These are phyloP conservation scores for Orthochromis indermauri DNA, from an alignment of 2,113 vertebrate genomes.

Conservation along the genomic window DNA sequence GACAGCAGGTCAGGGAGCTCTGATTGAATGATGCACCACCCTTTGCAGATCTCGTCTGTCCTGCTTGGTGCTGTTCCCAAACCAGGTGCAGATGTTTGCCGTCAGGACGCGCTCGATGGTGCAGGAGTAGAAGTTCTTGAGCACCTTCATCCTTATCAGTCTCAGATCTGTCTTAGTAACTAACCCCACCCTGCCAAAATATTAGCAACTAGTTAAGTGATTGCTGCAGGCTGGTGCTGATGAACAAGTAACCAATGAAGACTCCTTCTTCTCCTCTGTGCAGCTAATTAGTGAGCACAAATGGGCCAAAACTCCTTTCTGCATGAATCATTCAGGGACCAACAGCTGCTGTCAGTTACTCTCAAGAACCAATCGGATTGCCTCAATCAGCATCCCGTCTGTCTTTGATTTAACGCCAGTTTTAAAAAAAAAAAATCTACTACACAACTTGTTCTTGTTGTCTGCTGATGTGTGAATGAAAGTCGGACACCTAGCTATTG, in stretches of 20 bases:
- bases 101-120: too few species aligned
- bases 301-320: not conserved
- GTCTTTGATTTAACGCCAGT: slow-evolving; percentile 26
- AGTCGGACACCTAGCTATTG: slow-evolving; percentile 17
- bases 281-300: slow-evolving; percentile 29
- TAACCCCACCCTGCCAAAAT: slow-evolving; percentile 12
- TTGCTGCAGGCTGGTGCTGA: slow-evolving; percentile 16
- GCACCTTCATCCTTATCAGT: slow-evolving; percentile 3
- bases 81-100: too few species aligned
- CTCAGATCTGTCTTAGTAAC: slow-evolving; percentile 40
- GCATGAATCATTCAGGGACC: not conserved
- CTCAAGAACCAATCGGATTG: slow-evolving; percentile 22
- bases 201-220: slow-evolving; percentile 5
- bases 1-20: too few species aligned
- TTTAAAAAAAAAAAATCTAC: not conserved
- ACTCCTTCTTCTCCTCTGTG: not conserved
- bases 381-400: slow-evolving; percentile 8
- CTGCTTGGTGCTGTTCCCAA: too few species aligned
- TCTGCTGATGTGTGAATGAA: not conserved
- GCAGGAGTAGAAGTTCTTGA: too few species aligned
- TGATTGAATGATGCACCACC: too few species aligned
- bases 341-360: slow-evolving; percentile 36
- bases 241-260: not conserved
- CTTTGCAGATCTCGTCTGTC: too few species aligned
- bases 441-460: not conserved